Evolutionary conservation across 2,113 vertebrate genomes (phyloP).

Genomic region (Etheostoma cragini): DNA sequence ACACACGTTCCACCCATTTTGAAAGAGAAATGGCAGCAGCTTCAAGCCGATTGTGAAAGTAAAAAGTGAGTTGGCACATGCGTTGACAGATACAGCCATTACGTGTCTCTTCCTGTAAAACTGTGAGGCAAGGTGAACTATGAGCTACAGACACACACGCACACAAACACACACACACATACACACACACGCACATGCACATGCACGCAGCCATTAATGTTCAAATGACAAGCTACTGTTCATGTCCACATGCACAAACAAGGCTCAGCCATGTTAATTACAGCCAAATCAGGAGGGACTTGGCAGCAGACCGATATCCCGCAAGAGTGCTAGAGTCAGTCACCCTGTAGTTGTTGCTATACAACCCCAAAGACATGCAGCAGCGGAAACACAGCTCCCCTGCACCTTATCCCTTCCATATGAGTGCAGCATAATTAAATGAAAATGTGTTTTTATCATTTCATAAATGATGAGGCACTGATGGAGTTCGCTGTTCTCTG

Average conservation of each 20-base stretch:
- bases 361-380: slow-evolving; percentile 61
- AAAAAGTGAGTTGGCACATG: slow-evolving; percentile 29
- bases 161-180: no score
- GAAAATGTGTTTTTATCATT: slow-evolving; percentile 2
- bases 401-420: slow-evolving; percentile 1
- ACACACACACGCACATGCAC: slow-evolving; percentile 35
- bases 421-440: slow-evolving; percentile 7
- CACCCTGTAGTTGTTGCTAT: slow-evolving; percentile 70
- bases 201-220: slow-evolving; percentile 57
- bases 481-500: no score
- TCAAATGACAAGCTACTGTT: slow-evolving; percentile 71
- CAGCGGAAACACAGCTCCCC: slow-evolving; percentile 34
- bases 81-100: slow-evolving; percentile 37
- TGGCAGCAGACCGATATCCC: slow-evolving; percentile 65
- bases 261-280: slow-evolving; percentile 72
- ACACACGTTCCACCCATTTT: background rate
- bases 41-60: slow-evolving; percentile 27
- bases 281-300: slow-evolving; percentile 71
- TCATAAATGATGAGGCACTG: background rate
- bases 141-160: background rate
- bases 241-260: slow-evolving; percentile 74
- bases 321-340: slow-evolving; percentile 67
- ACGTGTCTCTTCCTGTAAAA: slow-evolving; percentile 27
- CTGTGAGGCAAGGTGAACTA: slow-evolving; percentile 61
- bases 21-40: slow-evolving; percentile 9